phyloP scores from a whole-genome alignment of 2,888 invertebrate species.

The Parnassius apollo region DNA sequence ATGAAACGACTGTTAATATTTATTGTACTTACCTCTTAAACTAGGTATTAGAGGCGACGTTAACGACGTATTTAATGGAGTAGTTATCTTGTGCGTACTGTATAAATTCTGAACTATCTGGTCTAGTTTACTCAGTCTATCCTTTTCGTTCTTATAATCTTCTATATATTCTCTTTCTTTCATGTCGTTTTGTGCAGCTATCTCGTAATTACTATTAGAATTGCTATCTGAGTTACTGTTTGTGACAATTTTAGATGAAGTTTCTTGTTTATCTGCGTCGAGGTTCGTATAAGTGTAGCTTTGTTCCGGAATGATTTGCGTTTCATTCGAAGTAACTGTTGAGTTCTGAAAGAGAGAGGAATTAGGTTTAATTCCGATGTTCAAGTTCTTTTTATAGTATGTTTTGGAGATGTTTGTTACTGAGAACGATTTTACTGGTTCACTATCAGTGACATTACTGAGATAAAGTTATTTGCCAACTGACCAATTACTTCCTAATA shows the following conservation, averaged over 20 bases:
- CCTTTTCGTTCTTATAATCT: slow-evolving; percentile 51
- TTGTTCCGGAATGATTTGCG: slow-evolving; percentile 42
- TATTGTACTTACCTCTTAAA: slow-evolving; percentile 42
- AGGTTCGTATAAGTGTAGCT: slow-evolving; percentile 37
- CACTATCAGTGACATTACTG: too few relatives aligned
- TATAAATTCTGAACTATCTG: slow-evolving; percentile 74
- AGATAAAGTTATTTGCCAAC: too few relatives aligned
- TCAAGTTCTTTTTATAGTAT: too few relatives aligned
- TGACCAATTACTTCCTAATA: too few relatives aligned
- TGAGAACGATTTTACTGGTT: too few relatives aligned
- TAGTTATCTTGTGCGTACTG: slow-evolving; percentile 68
- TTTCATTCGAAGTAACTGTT: slow-evolving; percentile 54
- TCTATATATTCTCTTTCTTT: slow-evolving; percentile 40
- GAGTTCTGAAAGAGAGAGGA: slow-evolving; percentile 56
- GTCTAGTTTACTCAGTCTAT: slow-evolving; percentile 70
- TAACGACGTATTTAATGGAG: slow-evolving; percentile 40
- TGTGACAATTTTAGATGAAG: slow-evolving; percentile 4
- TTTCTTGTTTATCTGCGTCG: slow-evolving; percentile 31
- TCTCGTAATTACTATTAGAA: slow-evolving; percentile 37
- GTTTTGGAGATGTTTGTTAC: too few relatives aligned
- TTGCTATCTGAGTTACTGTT: slow-evolving; percentile 15
- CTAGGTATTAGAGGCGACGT: slow-evolving; percentile 40
- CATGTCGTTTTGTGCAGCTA: slow-evolving; percentile 42
- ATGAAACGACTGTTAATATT: neutral
- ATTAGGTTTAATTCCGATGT: neutral